A percentile compares a stretch with the other conserved stretches of the same genome.
Evolutionary conservation across 2,888 invertebrate genomes (phyloP).

Genomic region (Melieria omissa): DNA sequence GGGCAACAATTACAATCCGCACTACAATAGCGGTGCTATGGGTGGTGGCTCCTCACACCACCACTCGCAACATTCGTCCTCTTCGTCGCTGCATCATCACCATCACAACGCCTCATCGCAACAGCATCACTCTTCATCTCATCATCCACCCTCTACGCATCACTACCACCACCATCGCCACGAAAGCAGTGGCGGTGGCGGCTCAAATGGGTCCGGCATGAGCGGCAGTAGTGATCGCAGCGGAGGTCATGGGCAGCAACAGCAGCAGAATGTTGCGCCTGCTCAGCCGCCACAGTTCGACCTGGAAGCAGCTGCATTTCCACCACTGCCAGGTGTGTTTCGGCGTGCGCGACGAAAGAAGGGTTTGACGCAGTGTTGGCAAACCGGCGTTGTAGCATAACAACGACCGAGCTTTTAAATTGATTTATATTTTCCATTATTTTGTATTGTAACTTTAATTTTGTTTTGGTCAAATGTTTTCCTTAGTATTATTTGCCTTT

Average conservation of each 20-base stretch:
- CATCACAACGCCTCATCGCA: conserved; percentile 51
- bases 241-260: conserved; percentile 51
- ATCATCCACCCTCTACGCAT: conserved; percentile 46
- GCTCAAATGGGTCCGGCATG: conserved; percentile 36
- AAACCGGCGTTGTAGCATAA: no score
- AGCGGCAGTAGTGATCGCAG: conserved; percentile 42
- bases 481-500: no score
- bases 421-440: no score
- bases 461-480: no score
- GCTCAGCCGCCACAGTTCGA: conserved; percentile 77
- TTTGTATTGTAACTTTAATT: no score
- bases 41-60: conserved; percentile 44
- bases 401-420: no score
- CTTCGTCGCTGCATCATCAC: conserved; percentile 46
- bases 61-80: conserved; percentile 54
- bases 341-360: no score
- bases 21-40: conserved; percentile 50
- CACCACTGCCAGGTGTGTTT: conserved; percentile 77
- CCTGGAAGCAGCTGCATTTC: conserved; percentile 82
- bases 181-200: conserved; percentile 44
- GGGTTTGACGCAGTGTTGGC: no score
- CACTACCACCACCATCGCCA: conserved; percentile 52
- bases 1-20: conserved; percentile 61
- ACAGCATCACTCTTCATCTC: conserved; percentile 49
- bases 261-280: conserved; percentile 59